Percentiles rank a stretch among this genome's conserved stretches.
Conservation (phyloP, 2,888 invertebrate species). For the Linyphia triangularis region DNA sequence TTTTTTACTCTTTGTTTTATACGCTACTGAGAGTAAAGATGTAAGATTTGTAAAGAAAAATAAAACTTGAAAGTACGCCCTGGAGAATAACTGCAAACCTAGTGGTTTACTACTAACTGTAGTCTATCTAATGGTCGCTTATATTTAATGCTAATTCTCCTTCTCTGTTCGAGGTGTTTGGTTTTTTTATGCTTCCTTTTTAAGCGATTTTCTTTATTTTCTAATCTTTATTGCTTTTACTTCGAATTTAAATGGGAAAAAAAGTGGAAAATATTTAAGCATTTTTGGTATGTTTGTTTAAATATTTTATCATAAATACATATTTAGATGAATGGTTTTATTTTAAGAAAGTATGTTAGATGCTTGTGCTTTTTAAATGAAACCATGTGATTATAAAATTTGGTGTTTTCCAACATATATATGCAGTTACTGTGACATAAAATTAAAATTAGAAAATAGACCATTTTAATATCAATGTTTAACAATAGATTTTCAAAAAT, state of each 20-base stretch:
- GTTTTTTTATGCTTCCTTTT: not conserved
- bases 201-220: not conserved
- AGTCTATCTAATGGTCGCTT: conserved; percentile 56
- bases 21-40: conserved; percentile 29
- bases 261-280: no score
- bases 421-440: no score
- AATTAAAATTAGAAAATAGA: no score
- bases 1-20: conserved; percentile 14
- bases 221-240: not conserved
- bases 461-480: no score
- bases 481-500: no score
- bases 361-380: no score
- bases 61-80: conserved; percentile 47
- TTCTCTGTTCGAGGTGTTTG: conserved; percentile 26
- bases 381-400: no score
- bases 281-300: no score
- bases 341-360: no score
- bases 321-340: no score
- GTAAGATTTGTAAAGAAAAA: conserved; percentile 45
- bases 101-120: conserved; percentile 21
- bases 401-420: no score
- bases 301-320: no score
- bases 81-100: conserved; percentile 1
- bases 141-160: conserved; percentile 68
- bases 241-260: not conserved